Evolutionary conservation across 30 jellyfish, hydroid and myxozoan species (phyloP), one percentile per base, ranked within the genome.

Genomic region (Turritopsis dohrnii): DNA sequence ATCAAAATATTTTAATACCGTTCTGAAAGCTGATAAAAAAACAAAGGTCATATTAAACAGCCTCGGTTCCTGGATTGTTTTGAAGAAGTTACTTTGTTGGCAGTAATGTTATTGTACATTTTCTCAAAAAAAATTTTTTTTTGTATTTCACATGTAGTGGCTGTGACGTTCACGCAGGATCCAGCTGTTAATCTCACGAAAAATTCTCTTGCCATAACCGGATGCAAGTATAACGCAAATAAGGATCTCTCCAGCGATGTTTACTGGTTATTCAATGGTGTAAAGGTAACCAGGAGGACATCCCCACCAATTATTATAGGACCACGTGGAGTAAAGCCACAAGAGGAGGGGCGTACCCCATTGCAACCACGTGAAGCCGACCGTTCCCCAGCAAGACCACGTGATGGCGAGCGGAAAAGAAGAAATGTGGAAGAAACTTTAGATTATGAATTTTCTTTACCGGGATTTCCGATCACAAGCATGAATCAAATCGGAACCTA

Each of bases 211-310:
- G 19, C 77, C 8, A 69, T 69, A 8, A 69, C 77, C 19, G 77
- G 77, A 23, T 69, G 77, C 77, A 27, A 69, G 22, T 69, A 69
- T 19, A 23, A 69, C 9, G 77, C 77, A 69, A 69, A 69, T 23
- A 9, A 23, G 22, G 30, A 69, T 0, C 19, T 69, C 16, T n/a
- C 0, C 16, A 19, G 17, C 9, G 28, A 8, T 1, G 9, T 16
- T 1, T 69, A 69, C 22, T 69, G 77, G 77, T 21, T 69, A 0
- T 69, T 69, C 19, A 69, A 69, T 69, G 30, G 30, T 69, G 30
- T 19, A 23, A 69, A 7, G 19, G 16, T 69, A 27, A 7, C 28
- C 30, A 69, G 16, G 30, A 19, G 23, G 9, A 69, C 9, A n/a
- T 7, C 16, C 16, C 31, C 30, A 27, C 22, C 28, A 69, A 13